phyloP scores from a whole-genome alignment of 2,113 vertebrate species.

The Danio rerio region GRCz12tu NC_133178.1:20419501-20420000 shows the following conservation, averaged over 20 bases:
- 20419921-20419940: no score
- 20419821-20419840: not conserved
- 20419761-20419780: not conserved
- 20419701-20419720: not conserved
- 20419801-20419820: not conserved
- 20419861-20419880: not conserved
- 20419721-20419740: not conserved
- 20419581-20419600: not conserved
- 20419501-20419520: slow-evolving; percentile 27
- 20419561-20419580: not conserved
- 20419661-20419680: not conserved
- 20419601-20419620: slow-evolving; percentile 1
- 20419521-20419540: slow-evolving; percentile 9
- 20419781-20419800: not conserved
- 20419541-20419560: slow-evolving; percentile 10
- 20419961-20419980: no score
- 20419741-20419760: not conserved
- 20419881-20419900: not conserved
- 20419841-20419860: not conserved
- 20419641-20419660: not conserved
- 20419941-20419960: no score
- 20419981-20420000: no score
- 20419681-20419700: not conserved
- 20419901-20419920: no score
- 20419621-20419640: slow-evolving; percentile 21